phyloP scores from a whole-genome alignment of 1,140 invertebrate species.

The Drosophila lacertosa region DNA sequence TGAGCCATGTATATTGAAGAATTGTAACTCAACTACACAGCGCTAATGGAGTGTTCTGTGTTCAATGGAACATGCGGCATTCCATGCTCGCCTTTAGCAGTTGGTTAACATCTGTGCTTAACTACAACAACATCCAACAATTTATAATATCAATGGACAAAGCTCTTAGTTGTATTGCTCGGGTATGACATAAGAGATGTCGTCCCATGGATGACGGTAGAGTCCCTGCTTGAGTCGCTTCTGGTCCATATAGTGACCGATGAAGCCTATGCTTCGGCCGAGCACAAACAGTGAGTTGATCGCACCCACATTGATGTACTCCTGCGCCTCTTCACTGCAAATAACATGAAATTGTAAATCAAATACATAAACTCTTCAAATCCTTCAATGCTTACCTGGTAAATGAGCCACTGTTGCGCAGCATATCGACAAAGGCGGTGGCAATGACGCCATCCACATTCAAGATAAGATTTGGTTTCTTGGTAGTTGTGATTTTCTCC shows the following conservation, averaged over 20 bases:
- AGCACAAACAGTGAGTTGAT: constrained; percentile 99
- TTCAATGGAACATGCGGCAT: constrained; percentile 33
- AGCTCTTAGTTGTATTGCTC: constrained; percentile 81
- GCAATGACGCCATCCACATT: constrained; percentile 99
- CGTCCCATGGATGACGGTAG: constrained; percentile 99
- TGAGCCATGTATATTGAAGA: constrained; percentile 19
- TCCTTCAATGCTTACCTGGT: constrained; percentile 87
- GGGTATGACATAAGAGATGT: constrained; percentile 97
- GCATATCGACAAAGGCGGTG: constrained; percentile 97
- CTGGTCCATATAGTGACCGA: constrained; percentile 99
- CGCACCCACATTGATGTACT: constrained; percentile 98
- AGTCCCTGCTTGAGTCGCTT: constrained; percentile 99
- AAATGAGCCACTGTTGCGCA: constrained; percentile 96
- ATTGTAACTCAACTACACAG: constrained; percentile 49
- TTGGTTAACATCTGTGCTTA: constrained; percentile 72
- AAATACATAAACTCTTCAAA: neutral
- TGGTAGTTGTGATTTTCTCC: constrained; percentile 99
- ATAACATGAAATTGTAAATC: neutral
- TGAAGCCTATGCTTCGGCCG: constrained; percentile 99
- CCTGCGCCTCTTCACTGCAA: constrained; percentile 96
- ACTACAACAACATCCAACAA: constrained; percentile 80
- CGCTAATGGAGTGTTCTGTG: constrained; percentile 62
- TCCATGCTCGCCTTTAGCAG: constrained; percentile 63
- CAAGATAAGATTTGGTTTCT: constrained; percentile 99
- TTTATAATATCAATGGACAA: constrained; percentile 67